Evolutionary conservation across 1,140 invertebrate genomes (phyloP).

Genomic region (Hirudo medicinalis): DNA sequence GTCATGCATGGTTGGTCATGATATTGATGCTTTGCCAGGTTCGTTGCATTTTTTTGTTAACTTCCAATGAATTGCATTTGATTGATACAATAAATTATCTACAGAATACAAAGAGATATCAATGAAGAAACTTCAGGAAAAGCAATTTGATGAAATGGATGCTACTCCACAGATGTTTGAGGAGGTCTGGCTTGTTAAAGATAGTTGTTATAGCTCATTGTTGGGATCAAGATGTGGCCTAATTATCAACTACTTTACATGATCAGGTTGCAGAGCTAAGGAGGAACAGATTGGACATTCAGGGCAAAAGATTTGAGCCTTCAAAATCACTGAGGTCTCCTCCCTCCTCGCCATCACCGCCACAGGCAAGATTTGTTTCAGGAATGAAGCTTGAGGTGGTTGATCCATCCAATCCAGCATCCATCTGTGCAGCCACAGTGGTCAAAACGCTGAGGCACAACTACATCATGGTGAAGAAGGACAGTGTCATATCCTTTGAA

Average conservation of each 20-base stretch:
- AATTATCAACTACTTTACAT: neutral
- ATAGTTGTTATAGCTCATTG: no score
- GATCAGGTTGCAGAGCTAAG: constrained; percentile 8
- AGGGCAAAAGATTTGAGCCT: constrained; percentile 16
- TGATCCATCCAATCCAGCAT: constrained; percentile 81
- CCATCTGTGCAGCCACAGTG: constrained; percentile 85
- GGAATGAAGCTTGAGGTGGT: constrained; percentile 95
- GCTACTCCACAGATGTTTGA: constrained; percentile 61
- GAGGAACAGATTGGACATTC: neutral
- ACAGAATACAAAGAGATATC: constrained; percentile 41
- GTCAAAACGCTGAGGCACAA: constrained; percentile 73
- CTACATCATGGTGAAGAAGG: constrained; percentile 89
- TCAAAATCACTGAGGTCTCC: neutral
- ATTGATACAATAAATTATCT: constrained; percentile 14
- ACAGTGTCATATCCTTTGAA: constrained; percentile 53
- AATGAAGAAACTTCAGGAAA: constrained; percentile 38
- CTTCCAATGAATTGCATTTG: neutral
- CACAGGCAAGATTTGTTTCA: constrained; percentile 50
- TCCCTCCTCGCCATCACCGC: neutral
- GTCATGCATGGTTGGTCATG: constrained; percentile 67
- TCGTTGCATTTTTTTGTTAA: neutral
- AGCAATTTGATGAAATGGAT: constrained; percentile 52
- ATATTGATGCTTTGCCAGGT: constrained; percentile 62
- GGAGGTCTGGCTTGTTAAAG: constrained; percentile 32
- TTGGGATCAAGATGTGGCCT: no score